Evolutionary conservation across 2,113 vertebrate genomes (phyloP).

Genomic region (Sinocyclocheilus anshuiensis): DNA sequence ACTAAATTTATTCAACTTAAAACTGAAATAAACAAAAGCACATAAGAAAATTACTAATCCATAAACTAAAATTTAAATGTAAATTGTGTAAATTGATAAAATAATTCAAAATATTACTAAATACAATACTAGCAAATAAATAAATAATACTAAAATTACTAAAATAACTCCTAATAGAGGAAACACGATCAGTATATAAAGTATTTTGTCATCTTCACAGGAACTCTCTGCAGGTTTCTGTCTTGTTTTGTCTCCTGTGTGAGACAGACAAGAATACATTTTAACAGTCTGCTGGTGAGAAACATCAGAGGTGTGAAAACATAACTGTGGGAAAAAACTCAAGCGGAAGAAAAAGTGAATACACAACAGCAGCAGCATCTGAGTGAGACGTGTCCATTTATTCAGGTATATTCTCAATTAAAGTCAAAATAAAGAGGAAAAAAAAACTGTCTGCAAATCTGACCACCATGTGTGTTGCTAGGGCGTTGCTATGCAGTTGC

Average conservation of each 20-base stretch:
- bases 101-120: neutral
- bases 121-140: neutral
- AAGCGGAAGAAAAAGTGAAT: too few species aligned
- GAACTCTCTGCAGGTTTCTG: neutral
- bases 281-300: neutral
- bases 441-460: neutral
- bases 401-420: neutral
- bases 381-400: neutral
- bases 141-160: neutral
- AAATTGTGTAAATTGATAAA: neutral
- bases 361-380: neutral
- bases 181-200: neutral
- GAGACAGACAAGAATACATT: neutral
- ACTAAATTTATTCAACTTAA: neutral
- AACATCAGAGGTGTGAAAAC: neutral
- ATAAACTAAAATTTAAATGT: too few species aligned
- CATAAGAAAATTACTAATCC: neutral
- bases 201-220: neutral
- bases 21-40: neutral
- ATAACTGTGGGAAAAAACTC: neutral
- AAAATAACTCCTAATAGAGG: too few species aligned
- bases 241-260: neutral
- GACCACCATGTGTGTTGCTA: neutral
- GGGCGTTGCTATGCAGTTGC: too few species aligned
- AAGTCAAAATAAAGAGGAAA: neutral